These are phyloP conservation scores for Gavia stellata DNA, from an alignment of 2,113 vertebrate genomes.

Conservation along the genomic window DNA sequence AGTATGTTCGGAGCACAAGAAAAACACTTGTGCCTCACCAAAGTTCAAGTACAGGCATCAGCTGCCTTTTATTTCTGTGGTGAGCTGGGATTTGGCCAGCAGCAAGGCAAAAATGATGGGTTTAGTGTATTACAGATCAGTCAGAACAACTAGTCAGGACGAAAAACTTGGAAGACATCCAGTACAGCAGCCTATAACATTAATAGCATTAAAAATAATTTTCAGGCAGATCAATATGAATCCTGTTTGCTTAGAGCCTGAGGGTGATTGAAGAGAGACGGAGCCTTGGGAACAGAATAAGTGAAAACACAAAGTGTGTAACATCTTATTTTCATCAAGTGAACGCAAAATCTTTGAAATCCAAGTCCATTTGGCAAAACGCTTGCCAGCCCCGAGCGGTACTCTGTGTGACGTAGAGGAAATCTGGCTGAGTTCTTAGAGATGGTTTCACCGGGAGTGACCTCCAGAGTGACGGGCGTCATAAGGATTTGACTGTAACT, in stretches of 20 bases:
- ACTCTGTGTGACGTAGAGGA: not conserved
- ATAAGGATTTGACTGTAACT: not conserved
- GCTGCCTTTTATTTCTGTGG: not conserved
- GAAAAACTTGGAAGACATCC: not conserved
- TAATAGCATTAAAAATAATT: constrained; percentile 37
- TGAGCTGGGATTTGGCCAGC: not conserved
- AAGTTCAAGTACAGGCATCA: not conserved
- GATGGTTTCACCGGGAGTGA: not conserved
- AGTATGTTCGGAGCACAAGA: not conserved
- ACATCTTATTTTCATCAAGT: constrained; percentile 21
- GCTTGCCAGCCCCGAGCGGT: not conserved
- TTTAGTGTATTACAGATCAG: not conserved
- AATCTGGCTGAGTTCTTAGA: constrained; percentile 2
- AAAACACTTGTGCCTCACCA: not conserved
- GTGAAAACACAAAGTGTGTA: not conserved
- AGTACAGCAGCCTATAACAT: not conserved
- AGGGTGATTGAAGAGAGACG: not conserved
- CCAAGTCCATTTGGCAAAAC: not conserved
- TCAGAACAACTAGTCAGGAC: not conserved
- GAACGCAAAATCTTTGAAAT: constrained; percentile 23
- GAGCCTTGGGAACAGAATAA: not conserved
- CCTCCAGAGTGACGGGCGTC: not conserved
- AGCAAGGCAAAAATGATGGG: not conserved
- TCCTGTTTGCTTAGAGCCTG: not conserved
- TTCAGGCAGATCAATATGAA: constrained; percentile 8